A percentile compares a stretch with the other conserved stretches of the same genome.
Conservation (phyloP, 2,113 vertebrate species). For the Eira barbara region DNA sequence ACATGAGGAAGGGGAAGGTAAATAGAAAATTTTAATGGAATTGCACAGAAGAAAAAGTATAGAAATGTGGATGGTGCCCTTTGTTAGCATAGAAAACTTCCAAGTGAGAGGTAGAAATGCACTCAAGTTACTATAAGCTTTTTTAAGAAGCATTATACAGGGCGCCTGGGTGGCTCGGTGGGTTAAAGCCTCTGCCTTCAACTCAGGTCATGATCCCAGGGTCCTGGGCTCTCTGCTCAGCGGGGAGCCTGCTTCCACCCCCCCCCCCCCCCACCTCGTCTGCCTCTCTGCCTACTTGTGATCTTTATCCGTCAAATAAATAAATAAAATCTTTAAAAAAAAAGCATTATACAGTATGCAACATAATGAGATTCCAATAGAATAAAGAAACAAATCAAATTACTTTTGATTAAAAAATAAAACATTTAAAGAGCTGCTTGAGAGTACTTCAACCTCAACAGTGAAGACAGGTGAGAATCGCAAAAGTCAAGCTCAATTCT, state of each 20-base stretch:
- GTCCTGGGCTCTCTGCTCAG: too few species aligned
- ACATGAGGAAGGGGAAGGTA: neutral
- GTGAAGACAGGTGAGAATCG: neutral
- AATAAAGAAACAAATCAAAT: neutral
- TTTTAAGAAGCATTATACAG: neutral
- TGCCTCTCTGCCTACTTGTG: too few species aligned
- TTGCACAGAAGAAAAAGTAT: neutral
- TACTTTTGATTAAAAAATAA: neutral
- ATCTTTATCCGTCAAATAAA: too few species aligned
- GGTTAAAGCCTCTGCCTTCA: too few species aligned
- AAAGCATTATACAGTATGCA: neutral
- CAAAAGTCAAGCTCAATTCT: conserved; percentile 49
- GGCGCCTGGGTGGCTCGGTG: too few species aligned
- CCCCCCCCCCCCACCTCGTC: rapidly evolving
- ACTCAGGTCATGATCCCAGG: too few species aligned
- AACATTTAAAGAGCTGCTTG: neutral
- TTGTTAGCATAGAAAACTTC: neutral
- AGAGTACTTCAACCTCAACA: neutral
- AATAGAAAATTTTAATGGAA: neutral
- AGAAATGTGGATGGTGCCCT: neutral
- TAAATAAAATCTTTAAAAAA: too few species aligned
- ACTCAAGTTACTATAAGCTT: neutral
- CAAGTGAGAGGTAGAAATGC: neutral
- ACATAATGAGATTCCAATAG: neutral
- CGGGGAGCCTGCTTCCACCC: too few species aligned